Conservation (phyloP, 2,113 vertebrate species). For the Forbesichthys agassizii region DNA sequence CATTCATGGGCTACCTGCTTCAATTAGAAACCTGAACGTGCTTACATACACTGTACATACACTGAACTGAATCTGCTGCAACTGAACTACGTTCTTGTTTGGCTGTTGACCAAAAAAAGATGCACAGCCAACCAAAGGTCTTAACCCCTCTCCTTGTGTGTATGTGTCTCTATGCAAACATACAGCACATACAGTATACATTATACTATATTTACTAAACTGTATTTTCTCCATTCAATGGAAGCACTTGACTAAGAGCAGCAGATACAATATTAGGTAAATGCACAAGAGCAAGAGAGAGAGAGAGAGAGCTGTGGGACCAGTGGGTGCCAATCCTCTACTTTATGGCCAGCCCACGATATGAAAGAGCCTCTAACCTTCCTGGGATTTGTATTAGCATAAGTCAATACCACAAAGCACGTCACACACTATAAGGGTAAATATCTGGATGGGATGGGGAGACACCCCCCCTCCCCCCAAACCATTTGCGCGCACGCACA, state of each 20-base stretch:
- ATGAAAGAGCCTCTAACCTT: constrained; percentile 72
- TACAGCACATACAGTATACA: too few species aligned
- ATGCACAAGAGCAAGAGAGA: constrained; percentile 7
- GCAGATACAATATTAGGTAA: background rate
- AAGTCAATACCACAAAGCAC: constrained; percentile 71
- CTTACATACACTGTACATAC: constrained; percentile 4
- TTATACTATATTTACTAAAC: too few species aligned
- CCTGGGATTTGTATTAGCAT: constrained; percentile 64
- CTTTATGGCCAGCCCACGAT: constrained; percentile 55
- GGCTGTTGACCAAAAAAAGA: constrained; percentile 8
- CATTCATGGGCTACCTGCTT: background rate
- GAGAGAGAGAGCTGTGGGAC: constrained; percentile 58
- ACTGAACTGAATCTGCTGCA: background rate
- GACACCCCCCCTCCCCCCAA: background rate
- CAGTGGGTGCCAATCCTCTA: constrained; percentile 43
- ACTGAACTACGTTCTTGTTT: constrained; percentile 7
- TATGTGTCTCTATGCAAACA: background rate
- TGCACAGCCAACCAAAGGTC: background rate
- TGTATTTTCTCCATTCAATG: too few species aligned
- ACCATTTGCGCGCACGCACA: background rate
- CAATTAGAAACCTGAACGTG: background rate
- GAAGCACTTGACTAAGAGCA: background rate
- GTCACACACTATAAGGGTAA: constrained; percentile 59
- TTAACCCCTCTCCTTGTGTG: constrained; percentile 37
- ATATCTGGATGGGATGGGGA: constrained; percentile 55